These are phyloP conservation scores for Argyrosomus japonicus DNA, from an alignment of 2,113 vertebrate species.

Conservation along the genomic window DNA sequence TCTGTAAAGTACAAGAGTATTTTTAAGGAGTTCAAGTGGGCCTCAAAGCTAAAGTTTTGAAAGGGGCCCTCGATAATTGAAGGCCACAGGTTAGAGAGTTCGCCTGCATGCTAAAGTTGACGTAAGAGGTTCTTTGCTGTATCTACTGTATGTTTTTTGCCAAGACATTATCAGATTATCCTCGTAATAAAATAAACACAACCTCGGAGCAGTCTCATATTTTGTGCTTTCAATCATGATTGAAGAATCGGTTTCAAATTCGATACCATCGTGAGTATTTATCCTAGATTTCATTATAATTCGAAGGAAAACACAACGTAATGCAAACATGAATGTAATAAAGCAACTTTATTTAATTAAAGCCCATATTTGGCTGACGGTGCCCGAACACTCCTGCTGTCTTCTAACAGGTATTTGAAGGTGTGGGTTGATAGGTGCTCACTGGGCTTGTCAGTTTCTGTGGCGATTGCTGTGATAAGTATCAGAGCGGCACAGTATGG, in stretches of 20 bases:
- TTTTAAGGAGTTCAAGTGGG: constrained; percentile 21
- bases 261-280: constrained; percentile 23
- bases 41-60: constrained; percentile 20
- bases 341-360: constrained; percentile 21
- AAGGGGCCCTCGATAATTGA: constrained; percentile 18
- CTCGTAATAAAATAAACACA: constrained; percentile 48
- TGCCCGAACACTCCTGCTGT: background rate
- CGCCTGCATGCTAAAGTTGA: constrained; percentile 14
- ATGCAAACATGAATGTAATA: constrained; percentile 9
- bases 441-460: constrained; percentile 47
- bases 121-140: constrained; percentile 3
- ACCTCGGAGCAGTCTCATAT: background rate
- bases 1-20: background rate
- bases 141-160: constrained; percentile 12
- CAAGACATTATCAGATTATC: constrained; percentile 35
- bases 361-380: background rate
- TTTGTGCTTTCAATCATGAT: constrained; percentile 3
- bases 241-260: constrained; percentile 25
- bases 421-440: constrained; percentile 19
- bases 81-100: constrained; percentile 14
- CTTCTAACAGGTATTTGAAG: background rate
- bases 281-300: background rate
- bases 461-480: constrained; percentile 54
- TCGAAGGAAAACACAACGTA: constrained; percentile 26
- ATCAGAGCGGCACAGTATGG: constrained; percentile 37